phyloP scores from a whole-genome alignment of 2,888 invertebrate species.

The Nymphalis polychloros region DNA sequence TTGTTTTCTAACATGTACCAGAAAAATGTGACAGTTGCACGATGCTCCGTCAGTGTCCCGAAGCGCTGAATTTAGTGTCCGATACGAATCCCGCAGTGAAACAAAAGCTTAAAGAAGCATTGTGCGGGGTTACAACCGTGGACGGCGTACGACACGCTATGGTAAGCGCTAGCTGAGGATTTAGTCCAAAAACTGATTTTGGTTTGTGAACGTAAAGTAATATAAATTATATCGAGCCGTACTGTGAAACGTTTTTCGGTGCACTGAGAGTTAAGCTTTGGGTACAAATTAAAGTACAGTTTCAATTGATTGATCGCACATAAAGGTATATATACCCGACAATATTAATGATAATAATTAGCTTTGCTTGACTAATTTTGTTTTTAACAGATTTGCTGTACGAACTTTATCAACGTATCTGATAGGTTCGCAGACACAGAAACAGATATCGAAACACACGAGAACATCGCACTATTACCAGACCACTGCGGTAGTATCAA shows the following conservation, averaged over 20 bases:
- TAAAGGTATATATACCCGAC: no score
- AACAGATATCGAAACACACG: conserved; percentile 50
- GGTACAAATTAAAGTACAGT: no score
- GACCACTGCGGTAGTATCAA: conserved; percentile 72
- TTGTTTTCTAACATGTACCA: no score
- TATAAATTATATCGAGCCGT: neutral
- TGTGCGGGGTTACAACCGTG: neutral
- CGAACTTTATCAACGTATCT: conserved; percentile 12
- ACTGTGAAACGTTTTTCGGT: no score
- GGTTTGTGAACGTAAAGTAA: neutral
- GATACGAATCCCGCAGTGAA: neutral
- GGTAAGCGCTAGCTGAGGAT: neutral
- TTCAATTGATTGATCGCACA: no score
- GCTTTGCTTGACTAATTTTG: neutral
- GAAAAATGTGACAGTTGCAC: neutral
- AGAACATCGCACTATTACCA: conserved; percentile 41
- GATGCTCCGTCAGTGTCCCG: neutral
- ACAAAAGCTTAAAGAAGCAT: neutral
- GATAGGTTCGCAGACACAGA: neutral
- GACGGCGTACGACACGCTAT: neutral
- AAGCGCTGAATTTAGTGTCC: neutral
- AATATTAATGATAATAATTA: neutral
- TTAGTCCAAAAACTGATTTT: neutral
- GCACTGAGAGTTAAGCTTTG: no score
- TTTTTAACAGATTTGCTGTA: conserved; percentile 34